A percentile compares a stretch with the other conserved stretches of the same genome.
Conservation (phyloP, 2,888 invertebrate genomes). For the Platycnemis pennipes region DNA sequence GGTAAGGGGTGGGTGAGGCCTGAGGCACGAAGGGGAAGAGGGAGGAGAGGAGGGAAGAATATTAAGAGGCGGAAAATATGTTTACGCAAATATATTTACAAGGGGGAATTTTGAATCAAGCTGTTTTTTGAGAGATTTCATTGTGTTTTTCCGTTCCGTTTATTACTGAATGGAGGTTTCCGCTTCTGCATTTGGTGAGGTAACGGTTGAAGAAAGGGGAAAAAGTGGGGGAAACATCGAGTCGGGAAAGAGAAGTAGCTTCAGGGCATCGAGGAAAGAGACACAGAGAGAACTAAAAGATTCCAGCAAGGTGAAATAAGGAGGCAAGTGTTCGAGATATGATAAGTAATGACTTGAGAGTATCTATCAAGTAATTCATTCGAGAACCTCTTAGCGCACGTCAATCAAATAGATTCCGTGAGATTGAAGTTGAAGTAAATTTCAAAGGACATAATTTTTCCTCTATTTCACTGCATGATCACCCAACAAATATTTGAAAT, state of each 20-base stretch:
- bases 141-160: conserved; percentile 22
- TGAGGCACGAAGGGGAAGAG: too few relatives aligned
- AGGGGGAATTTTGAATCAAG: not conserved
- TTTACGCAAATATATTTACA: not conserved
- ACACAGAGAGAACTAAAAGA: not conserved
- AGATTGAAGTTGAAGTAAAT: too few relatives aligned
- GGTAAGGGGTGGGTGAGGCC: too few relatives aligned
- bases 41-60: not conserved
- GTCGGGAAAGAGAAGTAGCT: not conserved
- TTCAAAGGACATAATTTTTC: too few relatives aligned
- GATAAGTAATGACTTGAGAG: too few relatives aligned
- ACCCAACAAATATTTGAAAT: too few relatives aligned
- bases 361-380: too few relatives aligned
- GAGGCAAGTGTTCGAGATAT: too few relatives aligned
- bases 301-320: too few relatives aligned
- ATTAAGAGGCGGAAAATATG: not conserved
- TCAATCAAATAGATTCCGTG: too few relatives aligned
- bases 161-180: not conserved
- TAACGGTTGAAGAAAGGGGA: not conserved
- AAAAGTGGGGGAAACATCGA: not conserved
- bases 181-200: not conserved
- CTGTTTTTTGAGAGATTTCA: not conserved
- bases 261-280: not conserved
- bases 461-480: too few relatives aligned
- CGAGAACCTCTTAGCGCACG: too few relatives aligned